phyloP scores from a whole-genome alignment of 2,888 invertebrate genomes.

The Drosophila cognata region DNA sequence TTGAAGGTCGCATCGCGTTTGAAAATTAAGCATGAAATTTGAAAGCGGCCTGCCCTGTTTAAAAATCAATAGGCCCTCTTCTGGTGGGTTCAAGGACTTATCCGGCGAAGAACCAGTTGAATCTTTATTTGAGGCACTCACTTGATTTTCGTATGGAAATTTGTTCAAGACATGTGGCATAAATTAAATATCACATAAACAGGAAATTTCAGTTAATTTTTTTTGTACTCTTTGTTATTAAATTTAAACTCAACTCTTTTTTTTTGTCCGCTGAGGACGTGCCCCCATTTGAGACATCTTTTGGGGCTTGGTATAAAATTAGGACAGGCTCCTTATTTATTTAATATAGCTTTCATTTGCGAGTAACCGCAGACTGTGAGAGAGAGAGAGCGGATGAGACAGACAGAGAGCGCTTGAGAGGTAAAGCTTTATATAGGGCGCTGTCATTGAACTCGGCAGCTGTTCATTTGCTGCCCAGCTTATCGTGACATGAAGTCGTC shows the following conservation, averaged over 20 bases:
- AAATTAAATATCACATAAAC: conserved; percentile 12
- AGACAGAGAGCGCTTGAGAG: conserved; percentile 9
- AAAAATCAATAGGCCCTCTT: background rate
- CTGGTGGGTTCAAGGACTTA: conserved; percentile 35
- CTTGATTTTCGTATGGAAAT: conserved; percentile 20
- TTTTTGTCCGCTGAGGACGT: conserved; percentile 37
- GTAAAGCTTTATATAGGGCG: conserved; percentile 40
- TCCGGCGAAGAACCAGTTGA: conserved; percentile 46
- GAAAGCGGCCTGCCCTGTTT: background rate
- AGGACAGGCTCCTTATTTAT: conserved; percentile 24
- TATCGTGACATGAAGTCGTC: conserved; percentile 24
- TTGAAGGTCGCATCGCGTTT: conserved; percentile 33
- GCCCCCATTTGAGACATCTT: conserved; percentile 51
- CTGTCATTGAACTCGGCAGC: conserved; percentile 54
- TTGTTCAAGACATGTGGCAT: conserved; percentile 1
- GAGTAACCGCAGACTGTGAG: background rate
- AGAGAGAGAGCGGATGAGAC: background rate
- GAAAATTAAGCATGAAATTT: conserved; percentile 33
- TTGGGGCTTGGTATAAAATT: conserved; percentile 41
- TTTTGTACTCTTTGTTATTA: conserved; percentile 49
- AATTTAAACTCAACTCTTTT: conserved; percentile 32
- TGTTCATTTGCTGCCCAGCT: conserved; percentile 18
- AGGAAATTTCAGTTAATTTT: conserved; percentile 29
- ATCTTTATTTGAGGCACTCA: background rate
- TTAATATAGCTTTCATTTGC: conserved; percentile 12